Base-by-base conservation (phyloP, 2,113 vertebrate genomes). In the Oryzias woworae region DNA sequence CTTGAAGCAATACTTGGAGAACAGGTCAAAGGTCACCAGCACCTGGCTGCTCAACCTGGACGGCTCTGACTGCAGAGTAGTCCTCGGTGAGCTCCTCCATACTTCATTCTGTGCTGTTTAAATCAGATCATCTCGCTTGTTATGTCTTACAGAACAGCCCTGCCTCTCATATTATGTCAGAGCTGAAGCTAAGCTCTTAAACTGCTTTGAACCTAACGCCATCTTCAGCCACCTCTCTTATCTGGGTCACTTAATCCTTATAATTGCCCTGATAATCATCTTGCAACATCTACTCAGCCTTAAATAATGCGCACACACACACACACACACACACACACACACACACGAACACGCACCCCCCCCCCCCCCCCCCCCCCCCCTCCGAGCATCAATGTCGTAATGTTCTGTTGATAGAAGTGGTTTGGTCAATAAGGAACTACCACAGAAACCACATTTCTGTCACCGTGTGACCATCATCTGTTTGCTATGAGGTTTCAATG, bases 1-100 rank as follows among this genome's bases (percentile, higher is more conserved):
- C 76, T 87, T 99, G 70, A 98, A 98, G 85, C 94, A 96, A 70
- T 96, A 98, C 73, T 89, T 97, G 94, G 97, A 99, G 85, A 98
- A 93, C 83, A 93, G 97, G n/a, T 95, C 92, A 54, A 99, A 97
- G 90, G 94, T 94, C 75, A 96, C 96, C 51, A 97, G 94, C 58
- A 99, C 97, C 2, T 99, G 97, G 97, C 12, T 98, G 16, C 85
- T 99, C 65, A 95, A 83, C 79, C 69, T 99, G 87, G 94, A 96
- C 53, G 95, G 94, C 31, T 88, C 67, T 0, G 95, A 98, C 85
- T 93, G 92, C 44, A 94, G 97, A 86, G 89, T 99, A 73, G 97
- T 99, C 42, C 81, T 99, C 58, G 97, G 97, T 98, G 87, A 92
- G 94, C 18, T 43, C 43, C 28, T 3, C 7, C 18, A 46, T 42